Percentiles rank a stretch among this genome's conserved stretches.
Evolutionary conservation across 2,113 vertebrate species (phyloP).

Genomic region (Saguinus midas): DNA sequence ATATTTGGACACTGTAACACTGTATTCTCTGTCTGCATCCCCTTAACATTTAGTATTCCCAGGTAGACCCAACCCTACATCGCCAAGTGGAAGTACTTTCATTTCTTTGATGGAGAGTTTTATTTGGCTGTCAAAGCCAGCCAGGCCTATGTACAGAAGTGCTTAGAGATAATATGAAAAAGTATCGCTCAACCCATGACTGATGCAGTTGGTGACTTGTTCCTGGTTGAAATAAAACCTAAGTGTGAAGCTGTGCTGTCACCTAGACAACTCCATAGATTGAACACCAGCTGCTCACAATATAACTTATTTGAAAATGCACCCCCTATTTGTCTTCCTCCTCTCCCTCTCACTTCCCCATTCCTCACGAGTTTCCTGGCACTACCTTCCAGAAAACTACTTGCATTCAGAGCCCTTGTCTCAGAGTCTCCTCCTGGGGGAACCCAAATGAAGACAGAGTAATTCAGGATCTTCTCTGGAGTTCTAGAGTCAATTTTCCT

Average conservation of each 20-base stretch:
- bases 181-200: not conserved
- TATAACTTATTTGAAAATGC: not conserved
- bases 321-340: not conserved
- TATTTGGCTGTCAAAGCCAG: not conserved
- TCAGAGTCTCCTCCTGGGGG: not conserved
- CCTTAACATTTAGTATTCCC: too few species aligned
- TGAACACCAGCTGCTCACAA: not conserved
- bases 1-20: not conserved
- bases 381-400: not conserved
- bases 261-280: not conserved
- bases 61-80: rapidly evolving
- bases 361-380: not conserved
- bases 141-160: not conserved
- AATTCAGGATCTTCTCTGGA: not conserved
- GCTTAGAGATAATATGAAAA: not conserved
- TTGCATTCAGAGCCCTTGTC: not conserved
- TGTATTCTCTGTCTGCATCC: not conserved
- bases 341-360: not conserved
- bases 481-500: not conserved
- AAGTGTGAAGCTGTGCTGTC: not conserved
- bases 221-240: not conserved
- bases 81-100: not conserved
- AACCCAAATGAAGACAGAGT: not conserved
- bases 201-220: not conserved
- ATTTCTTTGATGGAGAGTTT: not conserved